Evolutionary conservation across 2,888 invertebrate genomes (phyloP).

Genomic region (Drepana falcataria): DNA sequence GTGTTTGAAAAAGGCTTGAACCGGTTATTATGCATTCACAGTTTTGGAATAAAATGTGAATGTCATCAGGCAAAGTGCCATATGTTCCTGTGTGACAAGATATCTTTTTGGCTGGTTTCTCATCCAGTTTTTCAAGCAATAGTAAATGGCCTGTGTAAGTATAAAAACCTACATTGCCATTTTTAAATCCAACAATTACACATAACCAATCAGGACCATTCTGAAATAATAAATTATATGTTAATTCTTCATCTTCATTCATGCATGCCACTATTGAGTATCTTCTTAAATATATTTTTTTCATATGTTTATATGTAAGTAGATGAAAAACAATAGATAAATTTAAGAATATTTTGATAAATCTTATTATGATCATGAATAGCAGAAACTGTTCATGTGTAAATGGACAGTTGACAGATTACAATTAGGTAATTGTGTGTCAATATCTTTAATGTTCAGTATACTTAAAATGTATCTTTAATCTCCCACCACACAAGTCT

Average conservation of each 20-base stretch:
- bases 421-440: too few relatives aligned
- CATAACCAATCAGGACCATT: slow-evolving; percentile 95
- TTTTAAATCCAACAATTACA: slow-evolving; percentile 90
- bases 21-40: slow-evolving; percentile 87
- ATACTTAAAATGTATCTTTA: too few relatives aligned
- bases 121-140: slow-evolving; percentile 90
- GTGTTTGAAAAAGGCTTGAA: slow-evolving; percentile 86
- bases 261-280: too few relatives aligned
- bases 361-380: too few relatives aligned
- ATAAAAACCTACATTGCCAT: slow-evolving; percentile 92
- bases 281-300: too few relatives aligned
- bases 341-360: too few relatives aligned
- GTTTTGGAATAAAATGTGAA: slow-evolving; percentile 85
- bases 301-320: too few relatives aligned
- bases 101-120: slow-evolving; percentile 86
- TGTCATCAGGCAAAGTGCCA: slow-evolving; percentile 81
- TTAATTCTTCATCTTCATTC: background rate
- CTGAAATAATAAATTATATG: slow-evolving; percentile 51
- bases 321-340: too few relatives aligned
- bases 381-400: too few relatives aligned
- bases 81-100: slow-evolving; percentile 85
- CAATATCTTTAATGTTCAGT: too few relatives aligned
- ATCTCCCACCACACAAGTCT: background rate
- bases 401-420: too few relatives aligned
- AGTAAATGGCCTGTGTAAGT: slow-evolving; percentile 91